Base-by-base conservation (phyloP, 2,888 invertebrate species). In the Clitarchus hookeri region DNA sequence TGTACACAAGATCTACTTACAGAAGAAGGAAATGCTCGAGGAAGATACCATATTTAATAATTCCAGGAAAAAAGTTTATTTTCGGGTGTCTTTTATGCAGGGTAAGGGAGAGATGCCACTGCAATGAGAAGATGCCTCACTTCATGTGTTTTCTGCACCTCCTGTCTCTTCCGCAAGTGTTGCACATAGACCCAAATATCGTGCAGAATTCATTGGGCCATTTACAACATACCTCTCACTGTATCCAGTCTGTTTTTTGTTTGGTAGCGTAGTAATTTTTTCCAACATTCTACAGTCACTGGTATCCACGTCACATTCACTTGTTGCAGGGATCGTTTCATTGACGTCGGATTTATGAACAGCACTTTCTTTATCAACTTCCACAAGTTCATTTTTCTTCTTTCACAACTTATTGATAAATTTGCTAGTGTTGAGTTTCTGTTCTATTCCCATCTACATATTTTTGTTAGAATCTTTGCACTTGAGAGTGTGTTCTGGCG, bases 401-500 rank as follows among this genome's bases (percentile, higher is more conserved):
- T 19, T n/a, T 65, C 8, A 23, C 8, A 1, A n/a, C n/a, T 65
- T 65, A 6, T 65, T 53, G 12, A 2, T 19, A 65, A 11, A 65
- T n/a, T 65, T 65, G 19, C n/a, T 8, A 19, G 19, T 79, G 79
- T 79, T 8, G 79, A 79, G 79, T 82, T 82, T 82, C 48, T 36
- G 8, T 82, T 26, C 16, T 23, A 36, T 6, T 27, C 9, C 19
- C n/a, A 23, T 9, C 23, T 27, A 13, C 16, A 1, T 48, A 19
- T 25, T 27, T 82, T 82, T 13, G 19, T 25, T 48, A 6, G 8
- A 11, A 48, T 48, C 48, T 48, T 48, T 48, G 48, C 48, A 48
- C 48, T 48, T 48, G 48, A 82, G 44, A 82, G 26, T 82, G 82
- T 82, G 27, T 82, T 82, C 36, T 82, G 82, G 36, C 19, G 82